Percentiles rank a stretch among this genome's conserved stretches.
Conservation (phyloP, 1,140 invertebrate genomes). For the Hyposmocoma kahamanoa region DNA sequence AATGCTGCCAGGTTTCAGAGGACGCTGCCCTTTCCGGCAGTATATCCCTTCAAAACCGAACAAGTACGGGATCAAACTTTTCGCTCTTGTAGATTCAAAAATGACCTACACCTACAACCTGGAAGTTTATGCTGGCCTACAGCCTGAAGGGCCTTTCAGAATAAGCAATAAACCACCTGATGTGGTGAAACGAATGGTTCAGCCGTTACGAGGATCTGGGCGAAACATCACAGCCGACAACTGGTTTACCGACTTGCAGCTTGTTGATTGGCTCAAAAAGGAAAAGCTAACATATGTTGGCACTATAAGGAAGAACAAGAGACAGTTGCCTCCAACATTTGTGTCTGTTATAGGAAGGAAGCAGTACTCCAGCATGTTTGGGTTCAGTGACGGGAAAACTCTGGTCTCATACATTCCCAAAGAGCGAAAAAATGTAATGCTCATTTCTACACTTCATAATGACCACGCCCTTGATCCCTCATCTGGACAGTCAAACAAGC, state of each 20-base stretch:
- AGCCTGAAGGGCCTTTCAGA: constrained; percentile 12
- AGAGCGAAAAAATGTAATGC: constrained; percentile 28
- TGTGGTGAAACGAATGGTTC: constrained; percentile 16
- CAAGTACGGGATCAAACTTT: constrained; percentile 66
- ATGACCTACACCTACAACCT: constrained; percentile 26
- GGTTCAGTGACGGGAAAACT: constrained; percentile 22
- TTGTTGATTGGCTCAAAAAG: constrained; percentile 30
- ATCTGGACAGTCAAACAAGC: constrained; percentile 13
- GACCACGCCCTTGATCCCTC: constrained; percentile 11
- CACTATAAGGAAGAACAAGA: constrained; percentile 65
- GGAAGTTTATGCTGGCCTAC: constrained; percentile 28
- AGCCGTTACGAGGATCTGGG: constrained; percentile 21
- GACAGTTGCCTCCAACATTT: constrained; percentile 40
- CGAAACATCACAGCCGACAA: constrained; percentile 21
- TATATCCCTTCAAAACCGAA: constrained; percentile 67
- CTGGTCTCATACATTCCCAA: constrained; percentile 32
- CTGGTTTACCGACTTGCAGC: constrained; percentile 24
- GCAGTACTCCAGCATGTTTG: constrained; percentile 15
- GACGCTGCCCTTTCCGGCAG: constrained; percentile 47
- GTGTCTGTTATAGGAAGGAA: not conserved
- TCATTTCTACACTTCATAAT: constrained; percentile 20
- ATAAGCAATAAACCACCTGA: constrained; percentile 14
- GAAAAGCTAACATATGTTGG: constrained; percentile 43
- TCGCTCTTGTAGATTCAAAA: constrained; percentile 32
- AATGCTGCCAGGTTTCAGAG: constrained; percentile 47